Evolutionary conservation across 2,797 vertebrate genomes (phyloP).

Genomic region (Hydrophis major): DNA sequence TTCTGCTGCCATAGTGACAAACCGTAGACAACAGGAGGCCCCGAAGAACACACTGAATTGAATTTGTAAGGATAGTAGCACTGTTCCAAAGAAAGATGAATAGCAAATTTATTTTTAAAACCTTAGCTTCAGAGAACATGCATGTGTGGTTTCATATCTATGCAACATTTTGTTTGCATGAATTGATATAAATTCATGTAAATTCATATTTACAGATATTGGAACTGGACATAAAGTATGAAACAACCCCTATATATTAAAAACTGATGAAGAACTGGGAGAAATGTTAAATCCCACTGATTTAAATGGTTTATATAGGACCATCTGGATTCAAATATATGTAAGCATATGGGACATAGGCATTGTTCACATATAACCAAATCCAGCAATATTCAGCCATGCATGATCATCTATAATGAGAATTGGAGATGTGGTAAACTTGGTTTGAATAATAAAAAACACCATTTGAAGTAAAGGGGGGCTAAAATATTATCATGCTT

Average conservation of each 20-base stretch:
- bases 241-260: background rate
- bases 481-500: conserved; percentile 10
- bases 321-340: background rate
- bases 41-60: background rate
- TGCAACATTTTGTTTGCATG: background rate
- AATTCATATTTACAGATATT: background rate
- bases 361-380: background rate
- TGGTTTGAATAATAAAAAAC: conserved; percentile 23
- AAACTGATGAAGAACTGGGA: background rate
- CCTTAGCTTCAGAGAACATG: background rate
- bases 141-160: background rate
- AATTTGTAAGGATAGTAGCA: background rate
- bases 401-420: background rate
- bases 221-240: background rate
- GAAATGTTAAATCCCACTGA: background rate
- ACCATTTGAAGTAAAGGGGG: conserved; percentile 27
- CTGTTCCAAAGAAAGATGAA: background rate
- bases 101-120: background rate
- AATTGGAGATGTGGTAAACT: conserved; percentile 18
- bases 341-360: background rate
- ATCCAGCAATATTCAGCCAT: conserved; percentile 25
- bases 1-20: background rate
- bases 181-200: background rate
- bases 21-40: background rate
- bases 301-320: background rate